A percentile compares a stretch with the other conserved stretches of the same genome.
phyloP scores from a whole-genome alignment of 1,140 invertebrate species.

The Agraylea sexmaculata region DNA sequence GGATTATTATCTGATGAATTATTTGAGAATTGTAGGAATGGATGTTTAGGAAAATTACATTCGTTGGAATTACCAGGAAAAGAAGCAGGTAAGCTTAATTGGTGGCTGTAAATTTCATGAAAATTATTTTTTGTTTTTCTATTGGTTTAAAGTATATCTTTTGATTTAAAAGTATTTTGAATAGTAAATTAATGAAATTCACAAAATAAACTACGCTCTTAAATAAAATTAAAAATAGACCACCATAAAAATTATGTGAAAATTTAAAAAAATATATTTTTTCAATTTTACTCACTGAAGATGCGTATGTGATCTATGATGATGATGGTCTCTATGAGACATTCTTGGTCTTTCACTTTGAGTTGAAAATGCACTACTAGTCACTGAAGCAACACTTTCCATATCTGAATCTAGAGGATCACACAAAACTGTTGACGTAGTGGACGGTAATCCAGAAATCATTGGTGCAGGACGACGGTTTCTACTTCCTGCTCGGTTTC shows the following conservation, averaged over 20 bases:
- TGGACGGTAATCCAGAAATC: constrained; percentile 26
- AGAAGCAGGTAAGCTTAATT: too few relatives aligned
- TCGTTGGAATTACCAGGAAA: too few relatives aligned
- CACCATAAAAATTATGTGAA: constrained; percentile 5
- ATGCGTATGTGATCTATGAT: constrained; percentile 9
- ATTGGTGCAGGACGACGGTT: constrained; percentile 25
- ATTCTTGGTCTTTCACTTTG: constrained; percentile 77
- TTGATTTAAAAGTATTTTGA: too few relatives aligned
- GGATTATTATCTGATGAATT: too few relatives aligned
- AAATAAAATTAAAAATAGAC: too few relatives aligned
- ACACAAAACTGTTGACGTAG: constrained; percentile 52
- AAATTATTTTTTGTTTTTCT: not conserved
- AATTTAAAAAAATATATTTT: constrained; percentile 31
- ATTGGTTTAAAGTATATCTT: too few relatives aligned
- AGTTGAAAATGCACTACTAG: constrained; percentile 84
- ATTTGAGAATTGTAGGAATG: too few relatives aligned
- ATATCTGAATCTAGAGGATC: constrained; percentile 77
- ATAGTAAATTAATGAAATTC: too few relatives aligned
- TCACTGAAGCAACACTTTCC: constrained; percentile 75
- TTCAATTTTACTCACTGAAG: constrained; percentile 15
- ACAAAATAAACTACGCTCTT: too few relatives aligned
- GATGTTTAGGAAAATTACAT: too few relatives aligned
- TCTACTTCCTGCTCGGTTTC: constrained; percentile 37
- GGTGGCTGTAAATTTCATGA: constrained; percentile 12
- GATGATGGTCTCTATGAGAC: constrained; percentile 36